Evolutionary conservation across 1,140 invertebrate genomes (phyloP).

Genomic region (Eulimnadia texana): DNA sequence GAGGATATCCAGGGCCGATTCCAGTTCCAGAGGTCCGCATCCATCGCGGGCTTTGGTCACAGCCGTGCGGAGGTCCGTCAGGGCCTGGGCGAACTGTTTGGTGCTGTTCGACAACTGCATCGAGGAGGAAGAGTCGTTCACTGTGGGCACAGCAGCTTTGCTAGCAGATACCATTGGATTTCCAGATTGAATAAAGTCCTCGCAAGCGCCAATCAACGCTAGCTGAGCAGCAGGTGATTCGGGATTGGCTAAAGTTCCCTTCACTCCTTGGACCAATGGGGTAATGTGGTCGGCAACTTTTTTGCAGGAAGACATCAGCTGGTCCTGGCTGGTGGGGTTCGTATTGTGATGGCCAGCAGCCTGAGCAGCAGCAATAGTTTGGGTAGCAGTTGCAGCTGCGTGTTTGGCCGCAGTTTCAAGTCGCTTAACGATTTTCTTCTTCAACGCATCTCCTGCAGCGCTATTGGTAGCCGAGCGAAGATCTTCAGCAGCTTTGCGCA

Average conservation of each 20-base stretch:
- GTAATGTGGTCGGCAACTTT: slow-evolving; percentile 66
- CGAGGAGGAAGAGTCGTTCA: slow-evolving; percentile 60
- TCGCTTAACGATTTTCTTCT: slow-evolving; percentile 57
- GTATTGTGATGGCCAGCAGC: slow-evolving; percentile 51
- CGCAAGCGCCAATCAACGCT: slow-evolving; percentile 69
- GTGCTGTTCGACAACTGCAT: slow-evolving; percentile 53
- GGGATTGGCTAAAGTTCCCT: slow-evolving; percentile 51
- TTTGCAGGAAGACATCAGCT: slow-evolving; percentile 59
- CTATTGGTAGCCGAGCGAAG: slow-evolving; percentile 72
- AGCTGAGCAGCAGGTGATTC: slow-evolving; percentile 59
- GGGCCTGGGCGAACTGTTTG: slow-evolving; percentile 55
- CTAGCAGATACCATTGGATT: slow-evolving; percentile 29
- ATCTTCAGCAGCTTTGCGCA: slow-evolving; percentile 80
- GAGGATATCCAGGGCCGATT: slow-evolving; percentile 56
- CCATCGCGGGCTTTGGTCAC: slow-evolving; percentile 69
- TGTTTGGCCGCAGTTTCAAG: slow-evolving; percentile 67
- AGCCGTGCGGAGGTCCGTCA: slow-evolving; percentile 64
- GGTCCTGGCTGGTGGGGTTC: slow-evolving; percentile 48
- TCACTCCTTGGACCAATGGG: slow-evolving; percentile 61
- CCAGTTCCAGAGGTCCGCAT: slow-evolving; percentile 70
- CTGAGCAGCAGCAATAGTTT: slow-evolving; percentile 67
- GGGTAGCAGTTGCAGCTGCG: slow-evolving; percentile 73
- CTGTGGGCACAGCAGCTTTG: slow-evolving; percentile 60
- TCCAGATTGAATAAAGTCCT: slow-evolving; percentile 60
- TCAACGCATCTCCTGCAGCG: slow-evolving; percentile 58